Evolutionary conservation across 2,888 invertebrate species (phyloP), one percentile per base, ranked within the genome.

Genomic region (Pristionchus fissidentatus): DNA sequence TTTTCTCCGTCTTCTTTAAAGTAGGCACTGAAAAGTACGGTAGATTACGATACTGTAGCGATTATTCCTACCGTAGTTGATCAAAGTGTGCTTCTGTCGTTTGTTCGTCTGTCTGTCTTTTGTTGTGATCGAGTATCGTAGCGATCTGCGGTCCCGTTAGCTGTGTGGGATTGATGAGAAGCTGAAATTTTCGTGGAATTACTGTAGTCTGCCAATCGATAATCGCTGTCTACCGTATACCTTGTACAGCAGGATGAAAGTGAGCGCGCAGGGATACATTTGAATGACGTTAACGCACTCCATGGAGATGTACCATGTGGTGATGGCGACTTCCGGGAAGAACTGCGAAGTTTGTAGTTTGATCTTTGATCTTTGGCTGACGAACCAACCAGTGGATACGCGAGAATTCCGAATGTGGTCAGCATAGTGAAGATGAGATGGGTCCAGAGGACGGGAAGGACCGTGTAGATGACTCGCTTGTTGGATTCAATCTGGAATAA

Each of bases 381-480:
- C 22, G 38, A 38, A 5, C 66, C 41, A 19, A 75, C 75, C 4
- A 22, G 13, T 29, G 46, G 46, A 32, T 35, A 26, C 15, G 46
- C 10, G 15, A 19, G 3, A 15, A 75, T 43, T 8, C 75, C 49
- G 46, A 75, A 46, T 1, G 46, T 29, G 3, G 75, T 75, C 29
- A 46, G 26, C 8, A 22, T 5, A 29, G 29, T 29, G 49, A 75
- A 46, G 2, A 26, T 15, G 43, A 75, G 29, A 46, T 75, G 46
- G 22, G 46, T 13, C 75, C 75, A 75, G 29, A 75, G 49, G 10
- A 75, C 15, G 26, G 75, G 75, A 46, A 75, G 75, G 75, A 75
- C 13, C 29, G 46, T 75, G 26, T 32, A 46, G 13, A 75, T 29
- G 1, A 75, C 75, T 43, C 75, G 75, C 26, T 75, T 75, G 75